Base-by-base conservation (phyloP, 2,113 vertebrate species). In the Thunnus thynnus region DNA sequence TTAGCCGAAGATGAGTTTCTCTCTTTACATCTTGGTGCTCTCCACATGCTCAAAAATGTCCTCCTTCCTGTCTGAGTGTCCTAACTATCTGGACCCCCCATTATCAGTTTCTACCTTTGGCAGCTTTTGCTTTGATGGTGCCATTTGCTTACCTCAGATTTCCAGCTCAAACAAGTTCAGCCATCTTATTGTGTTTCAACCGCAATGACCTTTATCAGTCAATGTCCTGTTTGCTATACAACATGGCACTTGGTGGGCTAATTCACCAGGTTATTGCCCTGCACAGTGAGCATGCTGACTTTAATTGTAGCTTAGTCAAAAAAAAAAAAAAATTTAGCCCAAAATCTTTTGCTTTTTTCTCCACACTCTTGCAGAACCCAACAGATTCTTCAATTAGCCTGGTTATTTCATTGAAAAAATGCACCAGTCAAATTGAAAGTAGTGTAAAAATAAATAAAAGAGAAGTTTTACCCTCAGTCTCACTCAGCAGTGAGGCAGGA, bases 391-490 rank as follows among this genome's bases (percentile, higher is more conserved):
- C 7, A 13, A 55, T 73, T 41, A 76, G 48, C 14, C 32, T 16
- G 6, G n/a, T 77, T 65, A 70, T 76, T 73, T 69, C 13, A 77
- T 73, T 51, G 3, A 5, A 66, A 61, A 60, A 16, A 20, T 3
- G 3, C 30, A 56, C 0, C 1, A 77, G 50, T 50, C 36, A 78
- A 81, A 76, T 46, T 61, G 20, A 20, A 72, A 66, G 4, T n/a
- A 12, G n/a, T 32, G 32, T 63, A 13, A 55, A 60, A 76, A 78
- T 62, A 74, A 48, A 9, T 60, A 60, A 61, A 44, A 30, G 22
- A 62, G 4, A 91, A 85, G 54, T 83, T 84, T 72, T 76, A 54
- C 17, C 46, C 44, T 61, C 22, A 77, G 72, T 82, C 74, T 76
- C 70, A 47, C 60, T 84, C 0, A 50, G 68, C 70, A 25, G 55